These are phyloP conservation scores for Colaptes auratus DNA, from an alignment of 2,113 vertebrate species.

Conservation along the genomic window DNA sequence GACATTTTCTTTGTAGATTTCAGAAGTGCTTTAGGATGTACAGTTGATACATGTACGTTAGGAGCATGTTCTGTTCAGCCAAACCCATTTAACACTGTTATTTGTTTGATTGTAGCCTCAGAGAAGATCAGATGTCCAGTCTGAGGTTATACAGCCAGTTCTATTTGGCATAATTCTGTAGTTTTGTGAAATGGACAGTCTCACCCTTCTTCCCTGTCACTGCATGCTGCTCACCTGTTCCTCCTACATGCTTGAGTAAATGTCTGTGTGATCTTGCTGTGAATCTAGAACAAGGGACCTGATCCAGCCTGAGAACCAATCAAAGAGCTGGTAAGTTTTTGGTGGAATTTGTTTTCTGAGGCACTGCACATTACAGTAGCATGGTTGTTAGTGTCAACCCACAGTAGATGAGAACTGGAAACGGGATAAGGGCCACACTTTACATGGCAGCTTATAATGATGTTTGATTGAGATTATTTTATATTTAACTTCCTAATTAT, in stretches of 20 bases:
- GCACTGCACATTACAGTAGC: rapidly evolving
- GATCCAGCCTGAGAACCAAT: neutral
- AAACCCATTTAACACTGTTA: neutral
- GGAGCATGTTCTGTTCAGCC: neutral
- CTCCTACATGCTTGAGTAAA: neutral
- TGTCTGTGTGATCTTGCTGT: neutral
- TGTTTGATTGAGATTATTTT: neutral
- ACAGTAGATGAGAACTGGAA: neutral
- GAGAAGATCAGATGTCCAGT: neutral
- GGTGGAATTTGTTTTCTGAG: neutral
- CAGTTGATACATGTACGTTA: neutral
- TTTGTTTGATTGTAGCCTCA: neutral
- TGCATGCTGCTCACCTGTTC: neutral
- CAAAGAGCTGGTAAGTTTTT: neutral
- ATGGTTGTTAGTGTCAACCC: neutral
- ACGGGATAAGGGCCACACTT: neutral
- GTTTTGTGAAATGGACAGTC: neutral
- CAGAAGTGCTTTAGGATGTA: neutral
- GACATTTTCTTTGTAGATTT: neutral
- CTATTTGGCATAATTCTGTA: neutral
- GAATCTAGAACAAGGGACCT: neutral
- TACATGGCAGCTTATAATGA: neutral
- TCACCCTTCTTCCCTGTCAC: rapidly evolving
- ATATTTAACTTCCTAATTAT: neutral
- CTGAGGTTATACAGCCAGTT: neutral